Conservation (phyloP, 1,140 invertebrate species). For the Cephus cinctus region DNA sequence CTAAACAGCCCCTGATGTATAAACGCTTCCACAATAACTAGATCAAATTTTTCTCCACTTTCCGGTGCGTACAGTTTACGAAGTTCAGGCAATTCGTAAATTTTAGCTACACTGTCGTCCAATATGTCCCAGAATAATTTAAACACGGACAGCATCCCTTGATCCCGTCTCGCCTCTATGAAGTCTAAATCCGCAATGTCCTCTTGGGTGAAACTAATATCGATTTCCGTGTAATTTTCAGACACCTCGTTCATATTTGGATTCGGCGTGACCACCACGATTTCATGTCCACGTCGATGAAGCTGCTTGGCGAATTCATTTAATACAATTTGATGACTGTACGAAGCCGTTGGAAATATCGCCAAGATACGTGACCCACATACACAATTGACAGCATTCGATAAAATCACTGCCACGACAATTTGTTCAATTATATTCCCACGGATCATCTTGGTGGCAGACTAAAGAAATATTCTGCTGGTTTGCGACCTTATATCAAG, state of each 20-base stretch:
- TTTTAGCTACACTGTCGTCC: background rate
- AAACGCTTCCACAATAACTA: background rate
- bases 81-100: background rate
- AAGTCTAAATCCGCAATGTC: background rate
- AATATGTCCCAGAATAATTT: background rate
- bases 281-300: slow-evolving; percentile 38
- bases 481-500: too few relatives aligned
- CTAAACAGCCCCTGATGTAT: background rate
- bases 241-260: slow-evolving; percentile 22
- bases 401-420: too few relatives aligned
- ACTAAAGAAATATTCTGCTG: too few relatives aligned
- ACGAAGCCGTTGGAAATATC: slow-evolving; percentile 18
- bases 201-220: slow-evolving; percentile 9
- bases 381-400: background rate
- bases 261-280: slow-evolving; percentile 35
- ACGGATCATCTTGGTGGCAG: too few relatives aligned
- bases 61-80: background rate
- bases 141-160: background rate
- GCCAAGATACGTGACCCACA: slow-evolving; percentile 21
- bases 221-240: slow-evolving; percentile 19
- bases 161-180: background rate
- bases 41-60: background rate
- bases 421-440: too few relatives aligned
- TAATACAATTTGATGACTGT: slow-evolving; percentile 35
- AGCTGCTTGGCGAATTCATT: slow-evolving; percentile 26